Evolutionary conservation across 2,113 vertebrate species (phyloP).

Genomic region (Thalassoma bifasciatum): DNA sequence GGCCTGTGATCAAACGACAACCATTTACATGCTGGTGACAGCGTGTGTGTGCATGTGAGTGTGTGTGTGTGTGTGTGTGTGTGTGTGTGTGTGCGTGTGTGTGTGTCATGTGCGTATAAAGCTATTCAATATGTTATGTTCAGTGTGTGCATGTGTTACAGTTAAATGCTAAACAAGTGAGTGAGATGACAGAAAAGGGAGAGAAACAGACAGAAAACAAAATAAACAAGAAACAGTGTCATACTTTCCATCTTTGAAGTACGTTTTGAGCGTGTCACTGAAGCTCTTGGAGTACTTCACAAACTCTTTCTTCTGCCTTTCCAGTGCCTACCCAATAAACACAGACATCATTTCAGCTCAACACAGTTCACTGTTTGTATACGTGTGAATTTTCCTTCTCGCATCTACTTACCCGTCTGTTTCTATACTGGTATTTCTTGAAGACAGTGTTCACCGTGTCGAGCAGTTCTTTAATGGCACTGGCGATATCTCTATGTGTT

Average conservation of each 20-base stretch:
- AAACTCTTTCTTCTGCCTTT: slow-evolving; percentile 99
- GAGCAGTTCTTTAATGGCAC: slow-evolving; percentile 97
- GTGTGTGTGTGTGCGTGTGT: no score
- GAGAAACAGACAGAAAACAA: slow-evolving; percentile 78
- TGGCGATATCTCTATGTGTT: slow-evolving; percentile 90
- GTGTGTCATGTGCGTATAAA: not conserved
- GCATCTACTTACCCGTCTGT: slow-evolving; percentile 84
- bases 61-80: not conserved
- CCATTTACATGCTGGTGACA: slow-evolving; percentile 58
- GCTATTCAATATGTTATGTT: slow-evolving; percentile 7
- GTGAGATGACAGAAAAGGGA: slow-evolving; percentile 7
- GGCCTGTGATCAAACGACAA: slow-evolving; percentile 69
- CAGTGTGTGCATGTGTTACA: slow-evolving; percentile 5
- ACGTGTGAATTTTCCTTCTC: not conserved
- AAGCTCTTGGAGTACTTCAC: slow-evolving; percentile 99
- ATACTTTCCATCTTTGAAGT: slow-evolving; percentile 99
- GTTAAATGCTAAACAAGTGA: slow-evolving; percentile 20
- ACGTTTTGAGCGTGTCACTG: slow-evolving; percentile 97
- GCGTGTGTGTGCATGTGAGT: not conserved
- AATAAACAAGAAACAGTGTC: slow-evolving; percentile 60
- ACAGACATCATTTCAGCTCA: slow-evolving; percentile 69
- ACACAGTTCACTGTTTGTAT: slow-evolving; percentile 40
- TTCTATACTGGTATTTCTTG: slow-evolving; percentile 95
- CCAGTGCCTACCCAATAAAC: slow-evolving; percentile 87
- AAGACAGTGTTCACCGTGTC: slow-evolving; percentile 97